A percentile compares a stretch with the other conserved stretches of the same genome.
Conservation (phyloP, 2,113 vertebrate genomes). For the Sporophila hypoxantha region DNA sequence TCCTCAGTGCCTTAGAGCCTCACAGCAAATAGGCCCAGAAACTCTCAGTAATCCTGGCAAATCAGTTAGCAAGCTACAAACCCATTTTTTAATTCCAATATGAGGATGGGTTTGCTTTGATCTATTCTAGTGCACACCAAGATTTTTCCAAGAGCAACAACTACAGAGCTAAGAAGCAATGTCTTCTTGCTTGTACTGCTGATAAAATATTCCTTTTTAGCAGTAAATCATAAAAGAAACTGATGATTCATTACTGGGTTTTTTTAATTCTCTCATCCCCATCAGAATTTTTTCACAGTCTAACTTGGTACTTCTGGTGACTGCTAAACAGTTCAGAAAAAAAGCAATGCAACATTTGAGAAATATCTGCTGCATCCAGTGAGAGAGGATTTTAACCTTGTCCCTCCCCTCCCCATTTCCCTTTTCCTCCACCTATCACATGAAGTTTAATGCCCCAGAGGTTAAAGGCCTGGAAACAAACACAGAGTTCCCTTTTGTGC, state of each 20-base stretch:
- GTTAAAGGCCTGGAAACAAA: not conserved
- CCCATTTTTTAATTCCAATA: not conserved
- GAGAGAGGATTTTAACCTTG: not conserved
- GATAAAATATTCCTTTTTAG: not conserved
- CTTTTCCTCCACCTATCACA: not conserved
- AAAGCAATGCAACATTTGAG: not conserved
- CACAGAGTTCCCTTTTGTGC: not conserved
- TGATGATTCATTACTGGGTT: not conserved
- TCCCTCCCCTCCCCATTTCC: not conserved
- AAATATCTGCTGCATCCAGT: not conserved
- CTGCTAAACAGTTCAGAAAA: not conserved
- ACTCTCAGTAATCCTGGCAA: not conserved
- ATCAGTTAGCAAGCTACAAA: not conserved
- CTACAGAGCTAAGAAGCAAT: not conserved
- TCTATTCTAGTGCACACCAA: not conserved
- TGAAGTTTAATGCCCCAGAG: not conserved
- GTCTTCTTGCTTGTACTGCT: not conserved
- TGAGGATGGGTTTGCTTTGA: not conserved
- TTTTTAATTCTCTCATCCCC: not conserved
- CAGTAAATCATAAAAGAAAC: not conserved
- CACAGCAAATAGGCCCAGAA: not conserved
- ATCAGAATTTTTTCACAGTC: not conserved
- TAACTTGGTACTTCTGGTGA: not conserved
- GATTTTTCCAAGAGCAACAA: slow-evolving; percentile 1
- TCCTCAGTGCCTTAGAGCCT: not conserved